Evolutionary conservation across 2,888 invertebrate species (phyloP).

Genomic region (Tachina lurida): DNA sequence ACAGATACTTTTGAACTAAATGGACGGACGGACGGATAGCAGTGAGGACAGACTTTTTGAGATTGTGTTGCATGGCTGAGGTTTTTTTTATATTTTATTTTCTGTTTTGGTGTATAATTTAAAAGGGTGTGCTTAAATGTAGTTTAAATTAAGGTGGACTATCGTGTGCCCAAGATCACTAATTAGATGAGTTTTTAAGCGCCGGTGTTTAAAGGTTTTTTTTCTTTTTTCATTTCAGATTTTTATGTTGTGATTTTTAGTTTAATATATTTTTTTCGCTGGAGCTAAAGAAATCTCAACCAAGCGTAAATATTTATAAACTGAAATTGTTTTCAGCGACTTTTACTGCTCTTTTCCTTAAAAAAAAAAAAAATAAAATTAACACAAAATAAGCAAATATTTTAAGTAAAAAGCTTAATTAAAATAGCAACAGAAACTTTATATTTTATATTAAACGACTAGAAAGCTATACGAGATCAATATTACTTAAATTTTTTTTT

Average conservation of each 20-base stretch:
- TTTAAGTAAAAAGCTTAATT: too few relatives aligned
- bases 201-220: constrained; percentile 67
- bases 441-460: too few relatives aligned
- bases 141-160: constrained; percentile 72
- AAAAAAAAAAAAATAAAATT: too few relatives aligned
- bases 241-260: background rate
- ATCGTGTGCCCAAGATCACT: constrained; percentile 72
- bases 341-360: background rate
- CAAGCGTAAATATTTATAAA: background rate
- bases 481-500: too few relatives aligned
- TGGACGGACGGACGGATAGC: background rate
- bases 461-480: too few relatives aligned
- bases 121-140: constrained; percentile 71
- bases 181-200: constrained; percentile 72
- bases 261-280: background rate
- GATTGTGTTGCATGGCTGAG: constrained; percentile 34
- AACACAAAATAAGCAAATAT: too few relatives aligned
- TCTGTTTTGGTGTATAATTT: constrained; percentile 54
- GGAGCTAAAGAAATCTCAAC: background rate
- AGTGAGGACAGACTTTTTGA: constrained; percentile 23
- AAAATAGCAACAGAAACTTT: too few relatives aligned
- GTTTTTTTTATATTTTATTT: background rate
- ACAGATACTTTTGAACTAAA: constrained; percentile 17
- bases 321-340: background rate
- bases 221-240: background rate